Conservation (phyloP, 2,888 invertebrate species). For the Geophilus truncorum region DNA sequence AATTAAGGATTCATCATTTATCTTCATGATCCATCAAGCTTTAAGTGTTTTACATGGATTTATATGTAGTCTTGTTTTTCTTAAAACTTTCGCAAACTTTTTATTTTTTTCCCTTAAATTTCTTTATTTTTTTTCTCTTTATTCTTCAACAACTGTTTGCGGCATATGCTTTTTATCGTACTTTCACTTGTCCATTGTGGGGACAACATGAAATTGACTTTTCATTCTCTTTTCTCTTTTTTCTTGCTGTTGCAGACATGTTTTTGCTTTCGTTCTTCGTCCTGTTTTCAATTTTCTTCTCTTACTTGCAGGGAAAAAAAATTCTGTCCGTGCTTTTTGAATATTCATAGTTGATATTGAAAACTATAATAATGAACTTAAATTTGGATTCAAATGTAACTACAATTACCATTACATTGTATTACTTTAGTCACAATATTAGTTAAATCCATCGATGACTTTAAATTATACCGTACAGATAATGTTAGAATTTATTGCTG, state of each 20-base stretch:
- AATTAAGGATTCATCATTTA: background rate
- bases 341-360: too few relatives aligned
- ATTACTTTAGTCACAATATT: too few relatives aligned
- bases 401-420: too few relatives aligned
- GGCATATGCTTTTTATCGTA: background rate
- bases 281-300: constrained; percentile 6
- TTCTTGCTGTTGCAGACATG: background rate
- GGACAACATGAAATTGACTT: background rate
- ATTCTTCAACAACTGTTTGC: background rate
- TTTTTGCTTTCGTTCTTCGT: background rate
- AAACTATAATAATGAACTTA: too few relatives aligned
- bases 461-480: too few relatives aligned
- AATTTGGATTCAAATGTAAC: too few relatives aligned
- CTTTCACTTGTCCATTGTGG: background rate
- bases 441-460: too few relatives aligned
- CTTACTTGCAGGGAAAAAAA: background rate
- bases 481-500: too few relatives aligned
- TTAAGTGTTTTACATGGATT: background rate
- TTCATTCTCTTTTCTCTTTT: background rate
- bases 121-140: background rate
- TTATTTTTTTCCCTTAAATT: too few relatives aligned
- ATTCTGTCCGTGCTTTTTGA: too few relatives aligned
- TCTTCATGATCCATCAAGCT: background rate
- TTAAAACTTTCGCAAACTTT: too few relatives aligned
- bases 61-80: background rate